These are phyloP conservation scores for Caenorhabditis virilis DNA, from an alignment of 2,888 invertebrate species.

Conservation along the genomic window DNA sequence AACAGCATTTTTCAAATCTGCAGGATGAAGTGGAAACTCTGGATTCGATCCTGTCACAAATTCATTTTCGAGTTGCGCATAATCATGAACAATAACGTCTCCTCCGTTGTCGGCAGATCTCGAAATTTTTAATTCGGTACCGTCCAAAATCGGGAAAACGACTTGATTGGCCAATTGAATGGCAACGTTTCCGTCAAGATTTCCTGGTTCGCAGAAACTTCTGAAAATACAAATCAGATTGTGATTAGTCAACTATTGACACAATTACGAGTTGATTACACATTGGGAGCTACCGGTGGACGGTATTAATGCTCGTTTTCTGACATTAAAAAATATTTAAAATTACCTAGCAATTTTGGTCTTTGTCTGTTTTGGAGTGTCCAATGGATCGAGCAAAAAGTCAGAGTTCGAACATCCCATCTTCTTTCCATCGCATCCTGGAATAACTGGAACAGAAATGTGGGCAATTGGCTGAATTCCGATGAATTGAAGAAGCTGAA, in stretches of 20 bases:
- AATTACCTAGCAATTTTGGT: slow-evolving; percentile 53
- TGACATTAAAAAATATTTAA: no score
- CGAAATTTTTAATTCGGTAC: slow-evolving; percentile 45
- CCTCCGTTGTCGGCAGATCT: slow-evolving; percentile 79
- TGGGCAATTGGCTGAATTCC: slow-evolving; percentile 41
- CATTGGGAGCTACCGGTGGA: no score
- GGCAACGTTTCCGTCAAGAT: slow-evolving; percentile 60
- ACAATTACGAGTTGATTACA: no score
- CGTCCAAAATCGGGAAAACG: slow-evolving; percentile 53
- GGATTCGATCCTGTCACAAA: slow-evolving; percentile 75
- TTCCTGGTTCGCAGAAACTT: slow-evolving; percentile 66
- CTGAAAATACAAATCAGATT: slow-evolving; percentile 32
- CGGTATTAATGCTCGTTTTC: no score
- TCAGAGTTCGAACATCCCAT: slow-evolving; percentile 55
- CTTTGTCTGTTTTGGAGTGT: slow-evolving; percentile 62
- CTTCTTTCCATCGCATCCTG: slow-evolving; percentile 53
- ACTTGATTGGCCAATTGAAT: slow-evolving; percentile 54
- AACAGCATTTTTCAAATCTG: slow-evolving; percentile 85
- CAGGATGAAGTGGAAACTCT: slow-evolving; percentile 79
- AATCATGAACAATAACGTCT: slow-evolving; percentile 77
- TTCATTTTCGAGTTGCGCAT: slow-evolving; percentile 80
- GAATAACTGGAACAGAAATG: slow-evolving; percentile 38
- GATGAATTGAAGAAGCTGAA: slow-evolving; percentile 43
- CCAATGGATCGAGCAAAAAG: slow-evolving; percentile 58
- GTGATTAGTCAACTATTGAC: no score